These are phyloP conservation scores for Coryphaenoides rupestris DNA, from an alignment of 2,113 vertebrate species.

Conservation along the genomic window DNA sequence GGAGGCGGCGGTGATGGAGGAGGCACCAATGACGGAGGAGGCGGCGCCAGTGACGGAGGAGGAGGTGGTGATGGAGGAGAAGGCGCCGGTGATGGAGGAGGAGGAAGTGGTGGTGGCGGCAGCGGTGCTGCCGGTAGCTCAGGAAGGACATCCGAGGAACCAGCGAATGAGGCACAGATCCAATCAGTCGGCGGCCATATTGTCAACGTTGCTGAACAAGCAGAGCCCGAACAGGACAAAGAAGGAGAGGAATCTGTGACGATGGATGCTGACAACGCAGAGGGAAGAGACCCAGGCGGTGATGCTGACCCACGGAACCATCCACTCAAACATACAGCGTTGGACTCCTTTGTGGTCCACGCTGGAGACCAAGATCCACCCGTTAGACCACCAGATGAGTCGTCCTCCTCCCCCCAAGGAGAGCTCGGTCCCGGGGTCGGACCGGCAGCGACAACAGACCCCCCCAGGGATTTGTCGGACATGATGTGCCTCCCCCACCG, in stretches of 20 bases:
- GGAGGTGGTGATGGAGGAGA: not conserved
- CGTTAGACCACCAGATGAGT: too few species aligned
- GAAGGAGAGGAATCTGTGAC: too few species aligned
- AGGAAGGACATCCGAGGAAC: too few species aligned
- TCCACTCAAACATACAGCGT: not conserved
- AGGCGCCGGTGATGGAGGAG: too few species aligned
- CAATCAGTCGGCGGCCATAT: too few species aligned
- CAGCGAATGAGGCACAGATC: too few species aligned
- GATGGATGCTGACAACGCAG: too few species aligned
- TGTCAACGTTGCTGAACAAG: too few species aligned
- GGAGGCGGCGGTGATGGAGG: not conserved
- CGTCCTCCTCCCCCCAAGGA: not conserved
- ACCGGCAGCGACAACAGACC: fast-evolving
- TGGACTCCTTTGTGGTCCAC: not conserved
- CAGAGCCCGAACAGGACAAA: too few species aligned
- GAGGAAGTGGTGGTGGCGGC: too few species aligned
- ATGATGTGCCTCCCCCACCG: conserved; percentile 81
- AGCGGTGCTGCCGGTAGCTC: too few species aligned
- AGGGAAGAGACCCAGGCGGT: too few species aligned
- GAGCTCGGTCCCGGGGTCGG: not conserved
- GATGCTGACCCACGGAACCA: not conserved
- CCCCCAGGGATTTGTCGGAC: conserved; percentile 25
- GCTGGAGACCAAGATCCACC: not conserved
- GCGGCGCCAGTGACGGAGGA: not conserved
- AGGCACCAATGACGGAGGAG: not conserved